phyloP scores from a whole-genome alignment of 2,113 vertebrate species.

The Athene noctua region DNA sequence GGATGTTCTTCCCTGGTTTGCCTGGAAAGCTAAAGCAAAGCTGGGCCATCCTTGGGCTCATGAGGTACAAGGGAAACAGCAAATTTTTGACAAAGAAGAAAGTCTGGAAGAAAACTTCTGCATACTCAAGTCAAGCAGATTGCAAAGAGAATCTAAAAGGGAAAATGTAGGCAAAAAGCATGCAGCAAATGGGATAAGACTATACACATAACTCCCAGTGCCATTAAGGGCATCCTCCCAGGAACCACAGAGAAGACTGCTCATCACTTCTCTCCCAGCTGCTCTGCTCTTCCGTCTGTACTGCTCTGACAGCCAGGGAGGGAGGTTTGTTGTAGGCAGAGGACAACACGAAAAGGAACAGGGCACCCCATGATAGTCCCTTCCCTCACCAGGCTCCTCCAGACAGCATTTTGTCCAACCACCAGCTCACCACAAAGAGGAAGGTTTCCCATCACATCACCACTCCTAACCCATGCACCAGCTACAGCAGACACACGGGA shows the following conservation, averaged over 20 bases:
- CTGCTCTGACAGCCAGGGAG: neutral
- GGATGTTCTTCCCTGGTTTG: neutral
- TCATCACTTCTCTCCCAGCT: neutral
- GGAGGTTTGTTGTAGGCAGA: neutral
- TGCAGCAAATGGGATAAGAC: neutral
- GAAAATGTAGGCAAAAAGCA: neutral
- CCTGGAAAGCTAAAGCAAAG: neutral
- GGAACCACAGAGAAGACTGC: neutral
- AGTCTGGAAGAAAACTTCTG: neutral
- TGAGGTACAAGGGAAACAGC: accelerated
- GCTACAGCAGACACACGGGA: neutral
- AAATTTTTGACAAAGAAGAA: neutral
- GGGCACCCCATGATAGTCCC: neutral
- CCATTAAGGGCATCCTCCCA: neutral
- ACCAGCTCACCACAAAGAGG: neutral
- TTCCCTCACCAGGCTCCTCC: neutral
- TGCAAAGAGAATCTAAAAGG: neutral
- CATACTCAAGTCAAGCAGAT: neutral
- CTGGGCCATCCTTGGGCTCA: neutral
- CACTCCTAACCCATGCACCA: neutral
- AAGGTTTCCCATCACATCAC: neutral
- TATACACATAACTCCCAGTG: neutral
- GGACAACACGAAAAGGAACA: neutral
- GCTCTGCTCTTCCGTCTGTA: neutral
- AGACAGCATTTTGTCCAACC: neutral